These are phyloP conservation scores for Phaethon lepturus DNA, from an alignment of 2,113 vertebrate genomes.

Conservation along the genomic window DNA sequence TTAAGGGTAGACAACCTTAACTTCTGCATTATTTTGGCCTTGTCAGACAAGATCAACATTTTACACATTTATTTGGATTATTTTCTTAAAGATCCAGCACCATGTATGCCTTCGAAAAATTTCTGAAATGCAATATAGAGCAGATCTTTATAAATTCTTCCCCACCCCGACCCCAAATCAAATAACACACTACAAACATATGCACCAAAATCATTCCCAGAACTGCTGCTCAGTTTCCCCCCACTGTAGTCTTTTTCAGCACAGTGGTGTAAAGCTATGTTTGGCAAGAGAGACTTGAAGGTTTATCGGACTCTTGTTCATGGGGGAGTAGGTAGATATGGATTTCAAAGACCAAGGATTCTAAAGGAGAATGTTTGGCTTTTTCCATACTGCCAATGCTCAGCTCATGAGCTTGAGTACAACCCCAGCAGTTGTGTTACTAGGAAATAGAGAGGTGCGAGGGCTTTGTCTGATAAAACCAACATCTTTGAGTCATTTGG, in stretches of 20 bases:
- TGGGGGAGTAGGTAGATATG: background rate
- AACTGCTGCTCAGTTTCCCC: background rate
- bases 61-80: background rate
- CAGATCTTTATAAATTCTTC: background rate
- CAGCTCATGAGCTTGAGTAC: fast-evolving
- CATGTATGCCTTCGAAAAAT: background rate
- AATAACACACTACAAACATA: background rate
- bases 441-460: background rate
- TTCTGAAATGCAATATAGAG: background rate
- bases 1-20: background rate
- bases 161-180: background rate
- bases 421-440: background rate
- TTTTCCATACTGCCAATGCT: background rate
- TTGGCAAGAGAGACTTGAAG: background rate
- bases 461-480: background rate
- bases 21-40: background rate
- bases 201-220: background rate
- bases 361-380: background rate
- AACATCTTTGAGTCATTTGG: background rate
- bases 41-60: background rate
- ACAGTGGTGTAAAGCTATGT: background rate
- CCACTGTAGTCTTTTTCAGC: background rate
- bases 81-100: background rate
- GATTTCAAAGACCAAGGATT: background rate
- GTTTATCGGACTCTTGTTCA: background rate